These are phyloP conservation scores for Tragelaphus scriptus DNA, from an alignment of 2,113 vertebrate genomes.

Conservation along the genomic window DNA sequence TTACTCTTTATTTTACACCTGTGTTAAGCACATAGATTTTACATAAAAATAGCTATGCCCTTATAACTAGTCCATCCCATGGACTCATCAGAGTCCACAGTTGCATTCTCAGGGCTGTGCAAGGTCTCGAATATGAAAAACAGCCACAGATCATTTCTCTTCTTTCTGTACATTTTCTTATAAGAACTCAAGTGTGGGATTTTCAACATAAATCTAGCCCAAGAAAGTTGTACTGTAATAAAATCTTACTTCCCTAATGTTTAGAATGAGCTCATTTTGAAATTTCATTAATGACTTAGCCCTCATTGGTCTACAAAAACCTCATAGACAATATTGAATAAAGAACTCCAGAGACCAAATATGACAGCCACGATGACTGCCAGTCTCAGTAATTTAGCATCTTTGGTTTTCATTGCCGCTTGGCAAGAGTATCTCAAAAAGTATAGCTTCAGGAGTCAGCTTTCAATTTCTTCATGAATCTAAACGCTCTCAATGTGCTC, in stretches of 20 bases:
- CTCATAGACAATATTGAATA: background rate
- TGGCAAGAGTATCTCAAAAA: background rate
- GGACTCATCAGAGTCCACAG: fast-evolving
- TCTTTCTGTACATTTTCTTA: background rate
- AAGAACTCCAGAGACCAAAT: background rate
- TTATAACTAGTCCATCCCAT: background rate
- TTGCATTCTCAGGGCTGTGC: background rate
- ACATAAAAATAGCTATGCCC: background rate
- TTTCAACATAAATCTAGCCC: background rate
- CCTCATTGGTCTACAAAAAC: background rate
- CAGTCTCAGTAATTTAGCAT: background rate
- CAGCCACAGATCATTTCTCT: background rate
- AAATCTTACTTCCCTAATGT: background rate
- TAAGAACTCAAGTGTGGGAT: background rate
- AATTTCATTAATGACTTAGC: background rate
- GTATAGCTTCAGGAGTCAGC: background rate
- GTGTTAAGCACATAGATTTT: background rate
- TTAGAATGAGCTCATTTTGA: background rate
- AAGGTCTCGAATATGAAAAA: background rate
- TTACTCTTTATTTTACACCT: background rate
- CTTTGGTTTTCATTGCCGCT: background rate
- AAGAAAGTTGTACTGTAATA: background rate
- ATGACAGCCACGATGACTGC: background rate
- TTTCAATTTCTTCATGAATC: background rate
- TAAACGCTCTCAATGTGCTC: background rate